Evolutionary conservation across 2,113 vertebrate genomes (phyloP), one percentile per base, ranked within the genome.

Genomic region (Sinosuthora webbiana): DNA sequence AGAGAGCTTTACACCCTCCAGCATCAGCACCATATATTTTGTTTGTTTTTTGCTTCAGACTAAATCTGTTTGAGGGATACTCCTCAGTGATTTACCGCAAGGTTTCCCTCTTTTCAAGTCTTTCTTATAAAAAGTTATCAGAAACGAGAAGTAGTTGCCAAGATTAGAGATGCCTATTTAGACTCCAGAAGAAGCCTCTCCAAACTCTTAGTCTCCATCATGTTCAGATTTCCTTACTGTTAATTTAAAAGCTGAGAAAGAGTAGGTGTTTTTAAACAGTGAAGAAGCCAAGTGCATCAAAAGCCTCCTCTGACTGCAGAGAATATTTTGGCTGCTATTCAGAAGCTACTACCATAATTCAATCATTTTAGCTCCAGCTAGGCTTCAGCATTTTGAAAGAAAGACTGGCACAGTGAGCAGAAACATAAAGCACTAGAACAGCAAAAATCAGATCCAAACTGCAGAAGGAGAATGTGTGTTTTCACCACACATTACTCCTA

Each of bases 211-310:
- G 16, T 24, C 19, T 75, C 31, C 50, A 68, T 69, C 60, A 71
- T 53, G 37, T 68, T 93, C 75, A 79, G 30, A 35, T 79, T 94
- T 74, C 17, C 0, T 25, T 55, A 19, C 39, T 77, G 76, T 45
- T 89, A 92, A 92, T 92, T 89, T 94, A 86, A 89, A 86, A 95
- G n/a, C 25, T 93, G 42, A 90, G 80, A 60, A 76, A 90, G 31
- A 47, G 44, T 64, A 71, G 82, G 49, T 83, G 62, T 60, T 91
- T 83, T 76, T n/a, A 75, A 89, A 85, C 53, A 57, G 39, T 18
- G 17, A 81, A 60, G 28, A 78, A 88, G 19, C 9, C 71, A 90
- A 57, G 28, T 60, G 41, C 65, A 56, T 86, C 52, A 83, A 71
- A 95, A 84, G 31, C 16, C 27, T 87, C 39, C 37, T 68, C 56